phyloP scores from a whole-genome alignment of 1,140 invertebrate genomes.

The Nymphalis io region DNA sequence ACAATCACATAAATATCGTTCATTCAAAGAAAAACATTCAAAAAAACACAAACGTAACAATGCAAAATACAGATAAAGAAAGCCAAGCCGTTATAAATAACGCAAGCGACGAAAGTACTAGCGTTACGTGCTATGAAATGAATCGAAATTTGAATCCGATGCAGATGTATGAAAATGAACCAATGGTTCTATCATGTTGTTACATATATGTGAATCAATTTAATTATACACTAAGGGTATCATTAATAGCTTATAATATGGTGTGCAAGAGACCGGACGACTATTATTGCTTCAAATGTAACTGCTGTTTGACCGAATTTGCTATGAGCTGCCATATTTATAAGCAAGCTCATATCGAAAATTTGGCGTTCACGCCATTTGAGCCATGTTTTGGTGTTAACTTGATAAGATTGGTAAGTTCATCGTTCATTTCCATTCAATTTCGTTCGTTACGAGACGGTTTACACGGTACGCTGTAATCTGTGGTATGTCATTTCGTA shows the following conservation, averaged over 20 bases:
- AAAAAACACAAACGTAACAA: slow-evolving; percentile 5
- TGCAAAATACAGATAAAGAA: too few relatives aligned
- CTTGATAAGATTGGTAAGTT: slow-evolving; percentile 46
- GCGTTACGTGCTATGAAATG: not conserved
- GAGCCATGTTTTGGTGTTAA: slow-evolving; percentile 24
- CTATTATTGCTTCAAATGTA: slow-evolving; percentile 33
- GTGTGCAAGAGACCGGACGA: slow-evolving; percentile 1
- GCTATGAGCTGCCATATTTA: slow-evolving; percentile 6
- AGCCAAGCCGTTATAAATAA: slow-evolving; percentile 5
- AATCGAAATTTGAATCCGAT: not conserved
- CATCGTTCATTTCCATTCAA: slow-evolving; percentile 2
- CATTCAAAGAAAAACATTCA: slow-evolving; percentile 28
- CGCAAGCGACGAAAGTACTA: not conserved
- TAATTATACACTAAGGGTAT: slow-evolving; percentile 9
- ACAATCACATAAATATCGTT: slow-evolving; percentile 33
- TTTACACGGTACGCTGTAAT: too few relatives aligned
- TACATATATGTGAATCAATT: slow-evolving; percentile 14
- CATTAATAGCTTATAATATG: slow-evolving; percentile 37
- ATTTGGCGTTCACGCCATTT: slow-evolving; percentile 24
- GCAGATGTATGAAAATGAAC: slow-evolving; percentile 1
- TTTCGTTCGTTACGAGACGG: too few relatives aligned
- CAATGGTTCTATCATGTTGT: not conserved
- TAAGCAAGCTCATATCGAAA: slow-evolving; percentile 17
- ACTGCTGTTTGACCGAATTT: not conserved
- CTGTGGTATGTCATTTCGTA: too few relatives aligned